Evolutionary conservation across 1,140 invertebrate species (phyloP).

Genomic region (Cryptotermes secundus): DNA sequence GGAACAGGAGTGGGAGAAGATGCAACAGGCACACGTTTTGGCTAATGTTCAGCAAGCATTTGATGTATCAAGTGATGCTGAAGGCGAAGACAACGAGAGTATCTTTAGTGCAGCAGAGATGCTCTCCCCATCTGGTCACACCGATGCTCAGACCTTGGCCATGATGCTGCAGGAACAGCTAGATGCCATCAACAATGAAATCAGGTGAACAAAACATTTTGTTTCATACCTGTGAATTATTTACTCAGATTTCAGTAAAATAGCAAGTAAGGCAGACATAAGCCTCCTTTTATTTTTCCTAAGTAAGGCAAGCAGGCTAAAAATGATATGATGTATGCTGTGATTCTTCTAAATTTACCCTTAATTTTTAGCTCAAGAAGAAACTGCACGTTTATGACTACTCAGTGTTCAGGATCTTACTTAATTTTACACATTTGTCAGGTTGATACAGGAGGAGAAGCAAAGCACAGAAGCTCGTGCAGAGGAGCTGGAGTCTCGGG

Average conservation of each 20-base stretch:
- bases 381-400: too few relatives aligned
- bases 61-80: conserved; percentile 77
- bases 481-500: conserved; percentile 95
- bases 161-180: conserved; percentile 98
- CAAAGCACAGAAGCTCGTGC: conserved; percentile 95
- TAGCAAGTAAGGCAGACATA: too few relatives aligned
- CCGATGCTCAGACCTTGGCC: conserved; percentile 95
- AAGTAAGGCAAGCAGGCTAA: too few relatives aligned
- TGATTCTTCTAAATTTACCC: too few relatives aligned
- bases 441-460: conserved; percentile 97
- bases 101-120: conserved; percentile 68
- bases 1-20: conserved; percentile 87
- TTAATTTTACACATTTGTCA: conserved; percentile 40
- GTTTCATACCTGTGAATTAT: too few relatives aligned
- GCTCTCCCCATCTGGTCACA: conserved; percentile 76
- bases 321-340: too few relatives aligned
- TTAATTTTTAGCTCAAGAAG: too few relatives aligned
- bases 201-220: conserved; percentile 53
- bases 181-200: conserved; percentile 99
- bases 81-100: conserved; percentile 74
- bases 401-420: too few relatives aligned
- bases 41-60: conserved; percentile 90
- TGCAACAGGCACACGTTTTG: conserved; percentile 90
- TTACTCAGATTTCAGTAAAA: too few relatives aligned
- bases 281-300: too few relatives aligned